Conservation (phyloP, 1,140 invertebrate genomes). For the Drosophila murphyi region DNA sequence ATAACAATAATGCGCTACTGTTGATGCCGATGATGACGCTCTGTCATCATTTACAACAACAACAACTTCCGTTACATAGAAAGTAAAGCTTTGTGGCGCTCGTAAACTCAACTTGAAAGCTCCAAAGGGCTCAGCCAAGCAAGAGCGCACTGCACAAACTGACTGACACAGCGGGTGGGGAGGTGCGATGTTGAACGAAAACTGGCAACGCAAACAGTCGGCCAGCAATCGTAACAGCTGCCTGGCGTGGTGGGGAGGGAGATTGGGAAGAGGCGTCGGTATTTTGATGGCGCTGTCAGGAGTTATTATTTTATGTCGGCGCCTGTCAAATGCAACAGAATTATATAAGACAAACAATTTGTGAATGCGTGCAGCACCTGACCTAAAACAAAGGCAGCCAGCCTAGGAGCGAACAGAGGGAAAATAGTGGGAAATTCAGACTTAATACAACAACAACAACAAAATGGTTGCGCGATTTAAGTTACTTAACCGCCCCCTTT, state of each 20-base stretch:
- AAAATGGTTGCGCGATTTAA: no score
- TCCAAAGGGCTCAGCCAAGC: slow-evolving; percentile 23
- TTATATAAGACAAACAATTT: slow-evolving; percentile 68
- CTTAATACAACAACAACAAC: no score
- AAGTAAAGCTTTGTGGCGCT: slow-evolving; percentile 33
- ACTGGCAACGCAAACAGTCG: neutral
- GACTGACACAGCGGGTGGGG: neutral
- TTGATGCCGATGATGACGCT: slow-evolving; percentile 32
- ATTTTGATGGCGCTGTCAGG: slow-evolving; percentile 49
- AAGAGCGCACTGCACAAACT: neutral
- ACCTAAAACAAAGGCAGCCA: slow-evolving; percentile 52
- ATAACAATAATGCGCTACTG: slow-evolving; percentile 37
- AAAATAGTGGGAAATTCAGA: neutral
- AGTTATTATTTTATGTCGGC: slow-evolving; percentile 69
- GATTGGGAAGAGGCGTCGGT: neutral
- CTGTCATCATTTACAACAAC: slow-evolving; percentile 14
- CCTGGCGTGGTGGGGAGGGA: neutral
- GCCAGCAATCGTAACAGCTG: slow-evolving; percentile 13
- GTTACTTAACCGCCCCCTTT: no score
- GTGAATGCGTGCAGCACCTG: slow-evolving; percentile 73
- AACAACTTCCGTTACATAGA: neutral
- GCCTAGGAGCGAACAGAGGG: neutral
- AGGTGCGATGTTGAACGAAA: no score
- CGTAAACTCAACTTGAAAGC: slow-evolving; percentile 25
- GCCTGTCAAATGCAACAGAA: slow-evolving; percentile 75